Conservation (phyloP, 2,797 vertebrate genomes). For the Anolis apletophallus region DNA sequence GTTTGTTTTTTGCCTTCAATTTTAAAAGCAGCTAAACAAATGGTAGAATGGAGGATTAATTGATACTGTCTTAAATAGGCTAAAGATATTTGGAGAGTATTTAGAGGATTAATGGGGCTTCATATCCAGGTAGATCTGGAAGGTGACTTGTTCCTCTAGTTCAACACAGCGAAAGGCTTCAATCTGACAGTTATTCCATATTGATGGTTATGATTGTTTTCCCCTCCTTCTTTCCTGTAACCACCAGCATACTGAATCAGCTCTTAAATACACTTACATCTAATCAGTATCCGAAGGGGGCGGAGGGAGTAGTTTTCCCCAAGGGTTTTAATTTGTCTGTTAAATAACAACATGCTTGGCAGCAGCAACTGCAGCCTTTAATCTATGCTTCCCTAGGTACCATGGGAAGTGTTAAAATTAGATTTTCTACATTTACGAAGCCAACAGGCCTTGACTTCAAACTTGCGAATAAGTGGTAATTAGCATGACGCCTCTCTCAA, state of each 20-base stretch:
- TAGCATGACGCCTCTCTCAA: slow-evolving; percentile 28
- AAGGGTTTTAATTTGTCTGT: slow-evolving; percentile 28
- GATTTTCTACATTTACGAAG: slow-evolving; percentile 24
- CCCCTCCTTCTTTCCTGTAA: not conserved
- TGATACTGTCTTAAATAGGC: too few relatives aligned
- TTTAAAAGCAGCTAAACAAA: too few relatives aligned
- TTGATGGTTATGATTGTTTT: not conserved
- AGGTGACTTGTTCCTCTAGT: not conserved
- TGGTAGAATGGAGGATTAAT: too few relatives aligned
- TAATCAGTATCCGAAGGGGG: slow-evolving; percentile 10
- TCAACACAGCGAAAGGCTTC: not conserved
- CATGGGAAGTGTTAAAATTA: slow-evolving; percentile 29
- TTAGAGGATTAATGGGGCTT: not conserved
- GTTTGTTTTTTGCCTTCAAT: too few relatives aligned
- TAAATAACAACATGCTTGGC: slow-evolving; percentile 29
- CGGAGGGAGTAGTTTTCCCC: not conserved
- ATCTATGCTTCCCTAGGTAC: slow-evolving; percentile 19
- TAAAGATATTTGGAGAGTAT: too few relatives aligned
- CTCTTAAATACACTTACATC: slow-evolving; percentile 3
- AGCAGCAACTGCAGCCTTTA: slow-evolving; percentile 25
- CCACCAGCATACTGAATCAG: slow-evolving; percentile 7
- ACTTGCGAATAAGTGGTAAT: slow-evolving; percentile 14
- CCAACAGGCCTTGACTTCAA: slow-evolving; percentile 27
- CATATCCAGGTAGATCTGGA: not conserved
- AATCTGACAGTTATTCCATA: not conserved